Evolutionary conservation across 2,888 invertebrate genomes (phyloP), one percentile per base, ranked within the genome.

Genomic region (Coelopa pilipes): DNA sequence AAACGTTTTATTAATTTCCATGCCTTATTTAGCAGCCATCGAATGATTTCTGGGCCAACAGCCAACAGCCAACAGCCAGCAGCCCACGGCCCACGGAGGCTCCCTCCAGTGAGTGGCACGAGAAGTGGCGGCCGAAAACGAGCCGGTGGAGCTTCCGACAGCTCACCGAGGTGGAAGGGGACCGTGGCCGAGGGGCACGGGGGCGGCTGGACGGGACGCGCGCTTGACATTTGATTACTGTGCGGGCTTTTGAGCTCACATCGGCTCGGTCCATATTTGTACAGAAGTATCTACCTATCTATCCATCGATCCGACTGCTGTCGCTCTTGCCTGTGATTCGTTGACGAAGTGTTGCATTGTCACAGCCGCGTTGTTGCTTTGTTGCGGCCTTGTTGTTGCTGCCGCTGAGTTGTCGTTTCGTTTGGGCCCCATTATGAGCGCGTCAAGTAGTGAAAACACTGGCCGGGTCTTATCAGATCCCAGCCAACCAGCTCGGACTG

Each of bases 201-300:
- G 34, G 34, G 7, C 34, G 34, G 34, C 34, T 2, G 34, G 34
- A 34, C 34, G 34, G 34, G 34, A 34, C 34, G 11, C 15, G 21
- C 24, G 62, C 72, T 69, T 72, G 65, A 72, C 65, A 72, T 70
- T 72, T 75, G 65, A 66, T 74, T 57, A 0, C 17, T 19, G 21
- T n/a, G 15, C 57, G 17, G 17, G 17, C 15, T 11, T n/a, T 57
- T n/a, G 17, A 1, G 12, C 12, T 70, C 57, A 53, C 13, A 71
- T 72, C n/a, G 46, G 47, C 68, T 19, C 34, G n/a, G 7, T 34
- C 34, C 34, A 34, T 34, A 34, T 34, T 34, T 34, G 34, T 34
- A 34, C 34, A 2, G 34, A 34, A 7, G 2, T 34, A 34, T 34
- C 34, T 7, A 2, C 34, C 34, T 2, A 34, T 4, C 34, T 34